Evolutionary conservation across 2,888 invertebrate genomes (phyloP), one percentile per base, ranked within the genome.

Genomic region (Drosophila seclusa): DNA sequence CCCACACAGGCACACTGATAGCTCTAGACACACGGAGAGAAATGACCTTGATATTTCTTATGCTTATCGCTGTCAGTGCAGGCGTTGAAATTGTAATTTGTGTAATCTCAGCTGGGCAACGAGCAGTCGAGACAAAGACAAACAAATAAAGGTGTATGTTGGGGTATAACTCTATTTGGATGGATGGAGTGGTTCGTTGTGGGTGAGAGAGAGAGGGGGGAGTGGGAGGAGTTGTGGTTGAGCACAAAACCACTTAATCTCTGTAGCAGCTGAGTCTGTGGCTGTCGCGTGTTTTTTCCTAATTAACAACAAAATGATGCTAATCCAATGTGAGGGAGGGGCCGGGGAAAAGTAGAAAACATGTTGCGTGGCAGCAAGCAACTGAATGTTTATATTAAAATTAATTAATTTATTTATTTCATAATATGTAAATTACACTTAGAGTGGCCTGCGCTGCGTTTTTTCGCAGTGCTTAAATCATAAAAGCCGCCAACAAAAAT

Each of bases 31-130:
- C 16, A 27, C 4, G 69, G 68, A 79, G 78, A 86, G 76, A 79
- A 81, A 82, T 87, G 89, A 76, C 87, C 90, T 87, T 90, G 87
- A 86, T 86, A 89, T 90, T 87, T 89, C 80, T 90, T 89, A 80
- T 79, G 82, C 87, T 86, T 90, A 90, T 90, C 89, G 80, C 76
- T 76, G 81, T 80, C 76, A 76, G 73, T 76, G 78, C 90, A 90
- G 89, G 82, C 87, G 89, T 81, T 83, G 86, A 89, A 86, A 89
- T 84, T 87, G 88, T 86, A 83, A 88, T 87, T 87, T 87, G 88
- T 84, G 70, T 84, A 86, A 88, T 87, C 84, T 82, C 80, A 76
- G 82, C 75, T 79, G 77, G 83, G 75, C 79, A 76, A 76, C 50
- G 62, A 57, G 53, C 67, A 71, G 60, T n/a, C 38, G 7, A 21